A percentile compares a stretch with the other conserved stretches of the same genome.
Conservation (phyloP, 2,797 vertebrate genomes). For the Hyperoplus immaculatus region DNA sequence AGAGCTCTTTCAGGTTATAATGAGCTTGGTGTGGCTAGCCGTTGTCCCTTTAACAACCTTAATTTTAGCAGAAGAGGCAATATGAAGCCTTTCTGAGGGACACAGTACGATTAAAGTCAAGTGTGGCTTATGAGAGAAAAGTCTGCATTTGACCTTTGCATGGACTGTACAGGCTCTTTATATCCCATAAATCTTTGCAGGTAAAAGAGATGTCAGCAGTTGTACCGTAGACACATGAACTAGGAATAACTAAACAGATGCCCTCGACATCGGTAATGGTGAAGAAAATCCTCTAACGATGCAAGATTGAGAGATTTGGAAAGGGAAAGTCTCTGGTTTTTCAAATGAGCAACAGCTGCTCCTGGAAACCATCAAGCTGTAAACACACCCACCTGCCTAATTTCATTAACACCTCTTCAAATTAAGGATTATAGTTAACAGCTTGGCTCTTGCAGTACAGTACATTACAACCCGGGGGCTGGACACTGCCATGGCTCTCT, state of each 20-base stretch:
- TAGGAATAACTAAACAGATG: slow-evolving; percentile 31
- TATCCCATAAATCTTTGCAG: slow-evolving; percentile 20
- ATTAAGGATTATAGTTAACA: slow-evolving; percentile 59
- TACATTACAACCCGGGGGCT: slow-evolving; percentile 58
- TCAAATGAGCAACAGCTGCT: slow-evolving; percentile 63
- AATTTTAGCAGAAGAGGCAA: slow-evolving; percentile 22
- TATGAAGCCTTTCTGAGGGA: slow-evolving; percentile 19
- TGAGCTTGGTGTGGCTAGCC: slow-evolving; percentile 48
- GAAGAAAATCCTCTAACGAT: slow-evolving; percentile 51
- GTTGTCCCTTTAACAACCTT: slow-evolving; percentile 28
- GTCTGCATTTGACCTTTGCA: slow-evolving; percentile 41
- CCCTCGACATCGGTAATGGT: slow-evolving; percentile 30
- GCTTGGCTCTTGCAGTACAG: slow-evolving; percentile 46
- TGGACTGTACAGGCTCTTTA: slow-evolving; percentile 17
- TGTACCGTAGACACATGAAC: slow-evolving; percentile 11
- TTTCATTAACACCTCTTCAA: slow-evolving; percentile 73
- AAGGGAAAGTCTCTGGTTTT: slow-evolving; percentile 28
- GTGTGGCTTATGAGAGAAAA: slow-evolving; percentile 13
- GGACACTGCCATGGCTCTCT: slow-evolving; percentile 26
- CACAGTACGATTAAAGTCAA: slow-evolving; percentile 34
- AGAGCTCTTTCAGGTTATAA: slow-evolving; percentile 65
- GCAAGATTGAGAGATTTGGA: slow-evolving; percentile 42
- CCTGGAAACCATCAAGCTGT: slow-evolving; percentile 29
- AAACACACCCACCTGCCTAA: slow-evolving; percentile 62
- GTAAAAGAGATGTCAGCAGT: slow-evolving; percentile 32